Conservation (phyloP, 30 jellyfish, hydroid and myxozoan genomes). For the Mastigias papua region DNA sequence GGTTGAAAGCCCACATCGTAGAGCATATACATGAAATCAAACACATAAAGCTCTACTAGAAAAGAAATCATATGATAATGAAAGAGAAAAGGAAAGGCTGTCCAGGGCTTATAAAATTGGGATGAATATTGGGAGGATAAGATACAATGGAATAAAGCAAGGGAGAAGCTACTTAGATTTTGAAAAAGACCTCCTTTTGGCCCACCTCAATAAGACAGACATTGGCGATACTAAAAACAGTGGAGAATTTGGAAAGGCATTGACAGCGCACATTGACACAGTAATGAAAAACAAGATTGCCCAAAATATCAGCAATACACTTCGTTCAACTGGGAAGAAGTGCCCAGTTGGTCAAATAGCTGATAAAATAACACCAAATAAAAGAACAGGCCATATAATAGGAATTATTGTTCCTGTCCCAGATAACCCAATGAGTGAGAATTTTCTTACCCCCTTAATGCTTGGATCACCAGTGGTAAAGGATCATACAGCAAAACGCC, state of each 20-base stretch:
- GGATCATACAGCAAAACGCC: constrained; percentile 37
- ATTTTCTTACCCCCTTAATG: constrained; percentile 26
- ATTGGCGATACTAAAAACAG: constrained; percentile 39
- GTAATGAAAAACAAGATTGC: constrained; percentile 13
- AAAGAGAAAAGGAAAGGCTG: constrained; percentile 15
- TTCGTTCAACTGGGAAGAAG: constrained; percentile 18
- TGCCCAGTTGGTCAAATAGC: constrained; percentile 52
- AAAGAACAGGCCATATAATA: constrained; percentile 41
- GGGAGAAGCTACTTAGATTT: constrained; percentile 42
- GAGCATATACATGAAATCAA: constrained; percentile 50
- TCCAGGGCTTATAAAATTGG: constrained; percentile 1
- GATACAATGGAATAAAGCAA: constrained; percentile 34
- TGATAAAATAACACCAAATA: constrained; percentile 48
- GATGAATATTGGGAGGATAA: constrained; percentile 26
- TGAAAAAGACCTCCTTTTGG: constrained; percentile 51
- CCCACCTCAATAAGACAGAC: constrained; percentile 43
- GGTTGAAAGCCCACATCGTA: constrained; percentile 48
- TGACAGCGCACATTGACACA: constrained; percentile 9
- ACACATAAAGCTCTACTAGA: constrained; percentile 27
- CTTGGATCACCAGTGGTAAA: constrained; percentile 30
- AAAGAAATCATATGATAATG: constrained; percentile 9
- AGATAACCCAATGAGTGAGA: constrained; percentile 29
- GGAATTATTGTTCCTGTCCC: constrained; percentile 30
- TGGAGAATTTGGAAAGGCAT: constrained; percentile 24
- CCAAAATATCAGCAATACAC: background rate